Evolutionary conservation across 2,797 vertebrate genomes (phyloP).

Genomic region (Sparus aurata): DNA sequence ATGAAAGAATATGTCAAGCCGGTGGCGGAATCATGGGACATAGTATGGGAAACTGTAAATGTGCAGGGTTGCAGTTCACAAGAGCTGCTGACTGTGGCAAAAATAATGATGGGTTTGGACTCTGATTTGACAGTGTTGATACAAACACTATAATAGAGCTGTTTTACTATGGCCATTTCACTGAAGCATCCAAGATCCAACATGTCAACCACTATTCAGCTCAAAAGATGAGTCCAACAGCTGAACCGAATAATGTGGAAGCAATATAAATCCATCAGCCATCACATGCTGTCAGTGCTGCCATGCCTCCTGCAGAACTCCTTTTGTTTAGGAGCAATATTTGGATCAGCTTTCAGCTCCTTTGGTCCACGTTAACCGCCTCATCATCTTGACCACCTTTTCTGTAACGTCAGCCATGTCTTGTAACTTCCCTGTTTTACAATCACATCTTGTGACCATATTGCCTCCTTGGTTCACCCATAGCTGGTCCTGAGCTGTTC

Average conservation of each 20-base stretch:
- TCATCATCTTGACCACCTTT: constrained; percentile 26
- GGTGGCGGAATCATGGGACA: background rate
- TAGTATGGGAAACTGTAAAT: background rate
- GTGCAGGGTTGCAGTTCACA: background rate
- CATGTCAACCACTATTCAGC: background rate
- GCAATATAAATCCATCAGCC: background rate
- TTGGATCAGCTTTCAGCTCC: constrained; percentile 28
- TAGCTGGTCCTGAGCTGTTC: constrained; percentile 15
- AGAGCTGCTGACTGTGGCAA: background rate
- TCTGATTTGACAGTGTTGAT: background rate
- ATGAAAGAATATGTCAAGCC: background rate
- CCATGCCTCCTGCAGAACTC: background rate
- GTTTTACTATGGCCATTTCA: background rate
- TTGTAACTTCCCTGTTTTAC: constrained; percentile 48
- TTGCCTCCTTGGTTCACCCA: constrained; percentile 35
- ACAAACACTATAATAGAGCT: background rate
- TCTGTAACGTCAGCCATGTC: constrained; percentile 1
- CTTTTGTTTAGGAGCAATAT: background rate
- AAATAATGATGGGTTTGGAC: background rate
- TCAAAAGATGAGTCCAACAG: constrained; percentile 1
- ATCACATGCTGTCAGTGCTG: constrained; percentile 1
- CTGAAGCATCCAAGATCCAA: constrained; percentile 5
- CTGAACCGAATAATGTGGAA: background rate
- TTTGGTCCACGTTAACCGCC: constrained; percentile 17
- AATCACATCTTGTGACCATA: constrained; percentile 20